Evolutionary conservation across 1,140 invertebrate genomes (phyloP), one percentile per base, ranked within the genome.

Genomic region (Scaptomyza pallida): DNA sequence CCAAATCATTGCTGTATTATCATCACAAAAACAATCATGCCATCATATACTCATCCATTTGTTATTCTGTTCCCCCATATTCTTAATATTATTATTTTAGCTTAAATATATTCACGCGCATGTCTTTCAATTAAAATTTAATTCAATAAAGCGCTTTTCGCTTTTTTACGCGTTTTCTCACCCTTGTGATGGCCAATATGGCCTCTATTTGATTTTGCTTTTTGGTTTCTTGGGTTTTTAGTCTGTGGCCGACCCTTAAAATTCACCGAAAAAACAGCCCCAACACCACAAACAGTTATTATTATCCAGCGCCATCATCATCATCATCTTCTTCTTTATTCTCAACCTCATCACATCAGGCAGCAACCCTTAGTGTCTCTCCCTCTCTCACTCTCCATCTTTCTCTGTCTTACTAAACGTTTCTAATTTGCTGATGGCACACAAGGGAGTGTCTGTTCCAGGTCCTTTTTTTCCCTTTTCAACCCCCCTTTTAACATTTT

Each of bases 391-490:
- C 0, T 30, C 26, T 8, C 26, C 6, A 3, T 23, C 1, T 23
- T 23, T 23, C 23, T 26, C 23, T 26, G 33, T 35, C 54, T 57
- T 45, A 70, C 81, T 85, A 85, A 85, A 85, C 81, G 81, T 81
- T 85, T 85, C 82, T 81, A 85, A 85, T 85, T 85, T 85, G 81
- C 81, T 85, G 81, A 85, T 85, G 77, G 81, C 81, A 61, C 78
- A 78, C 82, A 75, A 64, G 82, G 82, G 82, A 88, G 82, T 88
- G 75, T 75, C 72, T 57, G 68, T 55, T 13, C 41, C 50, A 19
- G 68, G 48, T 44, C 21, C 51, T 41, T 37, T 43, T 10, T 63
- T 77, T 30, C 6, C 9, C 26, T 2, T 30, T 72, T 44, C 81
- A 73, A 81, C 74, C 82, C 73, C 56, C 16, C n/a, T 26, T 26